These are phyloP conservation scores for Latrodectus elegans DNA, from an alignment of 2,888 invertebrate species.

Conservation along the genomic window DNA sequence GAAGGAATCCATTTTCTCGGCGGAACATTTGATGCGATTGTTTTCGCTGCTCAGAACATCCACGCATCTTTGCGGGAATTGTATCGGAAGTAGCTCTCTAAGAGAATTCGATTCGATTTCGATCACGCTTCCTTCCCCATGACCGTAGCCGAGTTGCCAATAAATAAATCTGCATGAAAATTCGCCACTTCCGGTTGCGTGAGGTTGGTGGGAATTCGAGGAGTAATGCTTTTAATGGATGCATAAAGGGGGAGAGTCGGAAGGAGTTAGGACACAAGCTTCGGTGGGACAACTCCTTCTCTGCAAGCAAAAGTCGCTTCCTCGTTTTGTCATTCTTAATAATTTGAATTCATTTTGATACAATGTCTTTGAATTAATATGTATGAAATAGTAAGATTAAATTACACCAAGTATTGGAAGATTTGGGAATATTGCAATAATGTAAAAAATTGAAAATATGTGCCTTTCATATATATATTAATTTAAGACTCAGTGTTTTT, in stretches of 20 bases:
- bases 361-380: too few species aligned
- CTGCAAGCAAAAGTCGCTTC: too few species aligned
- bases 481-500: too few species aligned
- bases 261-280: background rate
- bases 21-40: conserved; percentile 12
- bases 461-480: too few species aligned
- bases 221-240: conserved; percentile 22
- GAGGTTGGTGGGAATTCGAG: conserved; percentile 11
- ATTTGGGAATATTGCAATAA: too few species aligned
- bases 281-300: background rate
- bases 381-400: too few species aligned
- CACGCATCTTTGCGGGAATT: conserved; percentile 23
- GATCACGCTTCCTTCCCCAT: conserved; percentile 38
- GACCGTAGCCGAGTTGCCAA: conserved; percentile 44
- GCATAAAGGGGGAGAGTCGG: background rate
- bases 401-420: too few species aligned
- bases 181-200: conserved; percentile 55
- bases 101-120: conserved; percentile 16
- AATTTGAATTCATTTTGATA: too few species aligned
- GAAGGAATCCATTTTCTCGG: background rate
- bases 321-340: too few species aligned
- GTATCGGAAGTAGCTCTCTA: conserved; percentile 34
- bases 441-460: too few species aligned
- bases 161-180: conserved; percentile 9
- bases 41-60: conserved; percentile 3